These are phyloP conservation scores for Polypedilum vanderplanki DNA, from an alignment of 1,140 invertebrate species.

Conservation along the genomic window DNA sequence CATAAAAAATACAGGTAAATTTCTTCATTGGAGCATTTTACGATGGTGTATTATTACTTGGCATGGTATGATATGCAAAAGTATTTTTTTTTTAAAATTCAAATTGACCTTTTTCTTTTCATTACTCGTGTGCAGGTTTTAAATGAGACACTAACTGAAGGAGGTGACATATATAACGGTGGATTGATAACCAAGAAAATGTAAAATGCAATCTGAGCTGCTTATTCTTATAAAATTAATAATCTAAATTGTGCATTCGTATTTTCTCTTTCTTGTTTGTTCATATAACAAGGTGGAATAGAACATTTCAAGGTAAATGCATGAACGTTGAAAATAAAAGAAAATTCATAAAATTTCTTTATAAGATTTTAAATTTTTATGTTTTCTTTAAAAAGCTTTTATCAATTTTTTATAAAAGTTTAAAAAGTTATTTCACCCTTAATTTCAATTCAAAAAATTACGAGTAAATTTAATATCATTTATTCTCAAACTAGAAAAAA, in stretches of 20 bases:
- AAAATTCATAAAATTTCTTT: too few relatives aligned
- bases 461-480: too few relatives aligned
- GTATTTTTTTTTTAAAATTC: too few relatives aligned
- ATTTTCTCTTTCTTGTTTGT: constrained; percentile 1
- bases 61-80: constrained; percentile 55
- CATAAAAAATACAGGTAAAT: constrained; percentile 54
- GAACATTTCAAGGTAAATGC: constrained; percentile 41
- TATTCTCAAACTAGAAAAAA: too few relatives aligned
- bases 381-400: too few relatives aligned
- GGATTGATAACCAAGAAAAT: constrained; percentile 67
- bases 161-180: constrained; percentile 69
- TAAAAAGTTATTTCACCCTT: too few relatives aligned
- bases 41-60: constrained; percentile 87
- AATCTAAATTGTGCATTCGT: too few relatives aligned
- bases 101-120: too few relatives aligned
- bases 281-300: constrained; percentile 38
- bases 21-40: constrained; percentile 92
- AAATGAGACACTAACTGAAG: constrained; percentile 78
- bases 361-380: too few relatives aligned
- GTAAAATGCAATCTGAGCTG: constrained; percentile 35
- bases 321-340: too few relatives aligned
- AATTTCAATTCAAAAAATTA: too few relatives aligned
- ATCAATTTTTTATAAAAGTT: too few relatives aligned
- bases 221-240: constrained; percentile 34
- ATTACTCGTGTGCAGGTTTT: constrained; percentile 40